Base-by-base conservation (phyloP, 2,888 invertebrate species). In the Ophion slaviceki region DNA sequence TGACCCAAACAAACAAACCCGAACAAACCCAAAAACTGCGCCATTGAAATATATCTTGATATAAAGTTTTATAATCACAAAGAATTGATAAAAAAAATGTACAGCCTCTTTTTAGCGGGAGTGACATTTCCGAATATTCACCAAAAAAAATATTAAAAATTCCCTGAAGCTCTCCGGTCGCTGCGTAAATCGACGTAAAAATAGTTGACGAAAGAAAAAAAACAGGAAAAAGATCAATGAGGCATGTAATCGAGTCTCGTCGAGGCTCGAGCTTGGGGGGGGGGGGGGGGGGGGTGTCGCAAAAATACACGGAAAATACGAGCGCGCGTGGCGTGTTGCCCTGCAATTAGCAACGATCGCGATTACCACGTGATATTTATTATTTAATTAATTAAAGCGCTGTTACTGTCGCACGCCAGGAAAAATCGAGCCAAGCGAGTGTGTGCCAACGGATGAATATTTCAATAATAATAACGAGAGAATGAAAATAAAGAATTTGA, bases 351-450 rank as follows among this genome's bases (percentile, higher is more conserved):
- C 87, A 10, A 84, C 81, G 85, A 90, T 91, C 90, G 87, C 88
- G 90, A 91, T 91, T 89, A 88, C 87, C 82, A 90, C 87, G 88
- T 86, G 89, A 91, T 90, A 90, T 90, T 92, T 90, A 90, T 91
- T 91, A 88, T 91, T 91, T 91, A 88, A 92, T 91, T 91, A 91
- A 92, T 90, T 89, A 90, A 90, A 90, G 86, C 78, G 81, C 75
- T 14, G 72, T 57, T 59, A 70, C 64, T 62, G 32, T 77, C 36
- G 40, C 61, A 79, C 68, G 67, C 83, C 66, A 57, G 53, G 32
- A 57, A 32, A 32, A 57, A 24, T 66, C 64, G 80, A 64, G 64
- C 47, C 47, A 14, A 72, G 53, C 28, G 24, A 64, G 47, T 32
- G 32, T 32, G 8, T 17, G 47, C 59, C 59, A n/a, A 20, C 11